Base-by-base conservation (phyloP, 2,113 vertebrate genomes). In the Notothenia coriiceps region DNA sequence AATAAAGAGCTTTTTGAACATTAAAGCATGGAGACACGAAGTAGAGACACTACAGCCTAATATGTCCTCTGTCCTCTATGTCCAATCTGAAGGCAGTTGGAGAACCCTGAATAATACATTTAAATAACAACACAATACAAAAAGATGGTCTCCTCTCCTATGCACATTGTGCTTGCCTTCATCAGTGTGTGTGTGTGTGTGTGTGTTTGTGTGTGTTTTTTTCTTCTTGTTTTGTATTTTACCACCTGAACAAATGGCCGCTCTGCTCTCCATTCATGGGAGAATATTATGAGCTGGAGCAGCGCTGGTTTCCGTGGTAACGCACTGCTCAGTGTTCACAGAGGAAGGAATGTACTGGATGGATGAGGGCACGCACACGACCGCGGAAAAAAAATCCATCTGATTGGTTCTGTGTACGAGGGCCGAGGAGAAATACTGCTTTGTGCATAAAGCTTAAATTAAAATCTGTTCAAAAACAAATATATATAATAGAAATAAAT, bases 281-380 rank as follows among this genome's bases (percentile, higher is more conserved):
- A 95, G 95, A 96, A 95, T 94, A 95, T 94, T 94, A 93, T 94
- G 93, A 95, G 95, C 91, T 93, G 93, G 93, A 83, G 94, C 96
- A 95, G 96, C 81, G 79, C 91, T 75, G 89, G 92, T 98, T 96
- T 94, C 97, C 95, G 96, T 96, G 95, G 96, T 91, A 97, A 98
- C 96, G 15, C 86, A 90, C 82, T 77, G 95, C 94, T 94, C 93
- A 70, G 91, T 94, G 84, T 89, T 88, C 89, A 90, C 8, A 89
- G 94, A 92, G 94, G 85, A 90, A 94, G 92, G 79, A 93, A 95
- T 94, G 94, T 86, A 77, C 81, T 71, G 89, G 86, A 87, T 74
- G 89, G 86, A 87, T 80, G 84, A 90, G 90, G 84, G 88, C 80
- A 22, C 68, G 86, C 86, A 56, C 75, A 82, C 83, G 46, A 86